Evolutionary conservation across 1,140 invertebrate species (phyloP).

Genomic region (Drosophila persimilis): DNA sequence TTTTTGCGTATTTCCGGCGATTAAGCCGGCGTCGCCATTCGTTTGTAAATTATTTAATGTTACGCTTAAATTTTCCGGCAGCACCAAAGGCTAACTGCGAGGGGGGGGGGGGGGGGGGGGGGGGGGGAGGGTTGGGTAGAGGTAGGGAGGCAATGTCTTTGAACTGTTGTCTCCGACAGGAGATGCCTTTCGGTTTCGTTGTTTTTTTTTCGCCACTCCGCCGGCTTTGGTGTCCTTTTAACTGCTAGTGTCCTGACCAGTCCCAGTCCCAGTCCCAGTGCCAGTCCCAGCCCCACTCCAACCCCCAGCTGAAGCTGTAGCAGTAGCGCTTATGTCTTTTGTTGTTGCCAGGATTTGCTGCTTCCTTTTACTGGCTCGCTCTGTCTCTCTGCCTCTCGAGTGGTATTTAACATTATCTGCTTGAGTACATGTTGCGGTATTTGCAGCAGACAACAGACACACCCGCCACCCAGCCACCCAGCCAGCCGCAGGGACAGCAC

Average conservation of each 20-base stretch:
- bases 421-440: conserved; percentile 82
- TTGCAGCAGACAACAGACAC: conserved; percentile 74
- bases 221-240: conserved; percentile 68
- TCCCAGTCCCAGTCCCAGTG: neutral
- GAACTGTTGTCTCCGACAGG: conserved; percentile 63
- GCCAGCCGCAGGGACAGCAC: conserved; percentile 19
- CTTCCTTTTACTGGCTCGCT: conserved; percentile 50
- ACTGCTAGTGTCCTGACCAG: conserved; percentile 34
- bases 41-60: conserved; percentile 82
- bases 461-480: conserved; percentile 5
- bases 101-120: neutral
- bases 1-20: conserved; percentile 73
- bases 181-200: conserved; percentile 52
- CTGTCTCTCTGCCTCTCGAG: conserved; percentile 53
- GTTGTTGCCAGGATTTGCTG: conserved; percentile 78
- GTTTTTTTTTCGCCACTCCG: conserved; percentile 37
- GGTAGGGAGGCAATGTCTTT: conserved; percentile 50
- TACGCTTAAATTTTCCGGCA: conserved; percentile 80
- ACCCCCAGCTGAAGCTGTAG: conserved; percentile 47
- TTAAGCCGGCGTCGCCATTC: conserved; percentile 74
- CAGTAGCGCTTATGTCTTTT: conserved; percentile 76
- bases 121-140: neutral
- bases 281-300: neutral
- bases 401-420: conserved; percentile 82
- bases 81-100: conserved; percentile 43